These are phyloP conservation scores for Amiota communis DNA, from an alignment of 2,888 invertebrate species.

Conservation along the genomic window DNA sequence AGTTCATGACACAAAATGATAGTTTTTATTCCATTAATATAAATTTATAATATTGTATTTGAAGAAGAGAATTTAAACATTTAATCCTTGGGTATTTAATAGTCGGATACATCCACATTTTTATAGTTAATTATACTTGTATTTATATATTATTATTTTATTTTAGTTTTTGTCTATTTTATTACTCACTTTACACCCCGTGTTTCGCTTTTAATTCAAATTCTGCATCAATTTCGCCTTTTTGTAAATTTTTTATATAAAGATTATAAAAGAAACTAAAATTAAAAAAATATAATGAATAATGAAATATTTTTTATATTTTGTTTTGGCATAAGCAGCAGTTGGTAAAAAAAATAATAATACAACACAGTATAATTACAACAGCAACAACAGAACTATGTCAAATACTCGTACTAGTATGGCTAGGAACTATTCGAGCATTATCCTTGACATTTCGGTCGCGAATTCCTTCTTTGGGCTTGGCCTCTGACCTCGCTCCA, in stretches of 20 bases:
- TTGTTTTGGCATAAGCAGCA: constrained; percentile 19
- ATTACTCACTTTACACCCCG: not conserved
- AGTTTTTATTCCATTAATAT: no score
- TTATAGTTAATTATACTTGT: no score
- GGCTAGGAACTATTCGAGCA: constrained; percentile 40
- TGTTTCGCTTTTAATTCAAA: not conserved
- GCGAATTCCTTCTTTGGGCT: constrained; percentile 34
- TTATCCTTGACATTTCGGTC: constrained; percentile 59
- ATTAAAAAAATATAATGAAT: not conserved
- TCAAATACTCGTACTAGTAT: constrained; percentile 42
- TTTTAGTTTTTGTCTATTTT: no score
- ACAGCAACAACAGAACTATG: constrained; percentile 44
- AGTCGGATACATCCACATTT: no score
- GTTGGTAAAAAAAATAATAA: not conserved
- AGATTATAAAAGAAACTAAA: not conserved
- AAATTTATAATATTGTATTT: no score
- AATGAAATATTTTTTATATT: not conserved
- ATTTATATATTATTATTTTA: no score
- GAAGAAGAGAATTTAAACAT: no score
- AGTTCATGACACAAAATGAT: no score
- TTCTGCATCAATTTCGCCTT: not conserved
- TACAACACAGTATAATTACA: no score
- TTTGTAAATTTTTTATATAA: not conserved
- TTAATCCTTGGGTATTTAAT: no score
- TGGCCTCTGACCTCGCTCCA: not conserved